phyloP scores from a whole-genome alignment of 2,797 vertebrate genomes.

The Spatula versicolor region DNA sequence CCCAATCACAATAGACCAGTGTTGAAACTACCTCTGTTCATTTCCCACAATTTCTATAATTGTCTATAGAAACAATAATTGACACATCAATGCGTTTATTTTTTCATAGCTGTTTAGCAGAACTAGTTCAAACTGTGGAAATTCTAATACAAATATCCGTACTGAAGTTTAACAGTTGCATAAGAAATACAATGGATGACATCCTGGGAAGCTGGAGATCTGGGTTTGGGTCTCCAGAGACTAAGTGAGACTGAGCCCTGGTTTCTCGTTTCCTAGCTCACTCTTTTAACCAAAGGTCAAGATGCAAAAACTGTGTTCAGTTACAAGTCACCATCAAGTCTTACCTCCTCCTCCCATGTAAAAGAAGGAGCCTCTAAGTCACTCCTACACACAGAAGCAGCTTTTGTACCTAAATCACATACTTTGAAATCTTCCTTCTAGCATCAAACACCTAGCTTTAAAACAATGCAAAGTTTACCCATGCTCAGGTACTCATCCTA shows the following conservation, averaged over 20 bases:
- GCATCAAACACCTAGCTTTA: neutral
- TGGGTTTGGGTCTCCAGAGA: neutral
- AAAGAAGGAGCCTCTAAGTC: neutral
- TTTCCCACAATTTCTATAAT: neutral
- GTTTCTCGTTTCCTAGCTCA: neutral
- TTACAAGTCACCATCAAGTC: neutral
- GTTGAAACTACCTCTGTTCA: neutral
- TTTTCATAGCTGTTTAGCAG: neutral
- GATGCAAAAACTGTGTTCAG: neutral
- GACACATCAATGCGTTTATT: neutral
- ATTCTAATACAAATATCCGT: neutral
- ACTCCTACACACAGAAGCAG: neutral
- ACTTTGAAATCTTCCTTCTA: neutral
- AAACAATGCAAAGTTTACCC: neutral
- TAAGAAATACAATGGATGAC: neutral
- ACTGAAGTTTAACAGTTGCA: neutral
- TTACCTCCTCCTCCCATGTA: neutral
- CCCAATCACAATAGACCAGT: neutral
- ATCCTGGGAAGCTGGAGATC: neutral
- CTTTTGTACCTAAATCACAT: neutral
- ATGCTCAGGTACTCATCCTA: neutral
- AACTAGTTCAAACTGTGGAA: neutral
- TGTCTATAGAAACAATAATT: neutral
- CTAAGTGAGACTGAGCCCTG: neutral
- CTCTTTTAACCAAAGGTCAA: neutral